A percentile compares a stretch with the other conserved stretches of the same genome.
These are phyloP conservation scores for Colistium nudipinnis DNA, from an alignment of 2,113 vertebrate species.

Conservation along the genomic window DNA sequence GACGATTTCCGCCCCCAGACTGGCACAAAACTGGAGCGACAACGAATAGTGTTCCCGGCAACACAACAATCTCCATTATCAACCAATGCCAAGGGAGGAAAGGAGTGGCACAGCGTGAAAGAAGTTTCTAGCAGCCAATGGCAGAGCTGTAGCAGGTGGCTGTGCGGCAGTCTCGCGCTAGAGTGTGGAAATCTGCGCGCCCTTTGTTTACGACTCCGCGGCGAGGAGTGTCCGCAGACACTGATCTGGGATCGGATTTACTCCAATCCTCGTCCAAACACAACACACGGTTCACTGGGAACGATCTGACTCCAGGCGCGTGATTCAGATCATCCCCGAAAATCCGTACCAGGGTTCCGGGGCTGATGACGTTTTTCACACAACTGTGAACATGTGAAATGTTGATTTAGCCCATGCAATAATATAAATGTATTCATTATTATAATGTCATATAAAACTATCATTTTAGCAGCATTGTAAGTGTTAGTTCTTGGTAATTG, in stretches of 20 bases:
- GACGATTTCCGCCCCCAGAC: constrained; percentile 59
- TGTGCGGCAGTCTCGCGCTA: constrained; percentile 62
- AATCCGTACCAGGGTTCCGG: constrained; percentile 20
- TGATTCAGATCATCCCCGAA: constrained; percentile 38
- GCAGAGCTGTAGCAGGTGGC: constrained; percentile 75
- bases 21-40: constrained; percentile 42
- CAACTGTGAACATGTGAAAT: background rate
- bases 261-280: background rate
- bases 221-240: constrained; percentile 17
- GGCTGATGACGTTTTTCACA: background rate
- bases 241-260: constrained; percentile 54
- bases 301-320: constrained; percentile 53
- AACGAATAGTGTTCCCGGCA: constrained; percentile 53
- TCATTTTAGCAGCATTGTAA: background rate
- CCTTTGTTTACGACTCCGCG: constrained; percentile 78
- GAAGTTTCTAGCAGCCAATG: constrained; percentile 46
- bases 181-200: constrained; percentile 68
- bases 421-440: too few species aligned
- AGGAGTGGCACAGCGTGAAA: constrained; percentile 11
- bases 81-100: constrained; percentile 49
- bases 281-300: background rate
- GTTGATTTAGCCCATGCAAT: too few species aligned
- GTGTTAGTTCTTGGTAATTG: too few species aligned
- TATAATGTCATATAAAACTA: background rate
- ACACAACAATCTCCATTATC: background rate